phyloP scores from a whole-genome alignment of 2,888 invertebrate species.

The Noctua pronuba region DNA sequence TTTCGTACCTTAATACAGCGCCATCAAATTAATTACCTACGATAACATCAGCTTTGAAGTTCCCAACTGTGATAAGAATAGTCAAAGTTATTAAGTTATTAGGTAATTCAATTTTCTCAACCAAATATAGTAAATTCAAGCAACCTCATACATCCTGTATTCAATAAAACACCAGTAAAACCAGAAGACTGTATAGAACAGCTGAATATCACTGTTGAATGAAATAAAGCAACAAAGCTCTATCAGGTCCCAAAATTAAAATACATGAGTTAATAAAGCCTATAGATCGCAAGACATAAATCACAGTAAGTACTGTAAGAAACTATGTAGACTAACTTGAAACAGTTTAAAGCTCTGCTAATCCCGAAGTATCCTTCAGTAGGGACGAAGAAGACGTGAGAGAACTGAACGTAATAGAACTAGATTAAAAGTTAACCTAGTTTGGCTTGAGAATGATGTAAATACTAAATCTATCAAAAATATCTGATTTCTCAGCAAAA shows the following conservation, averaged over 20 bases:
- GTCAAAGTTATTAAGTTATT: neutral
- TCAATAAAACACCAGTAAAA: conserved; percentile 36
- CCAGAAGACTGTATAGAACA: conserved; percentile 42
- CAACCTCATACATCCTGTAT: conserved; percentile 13
- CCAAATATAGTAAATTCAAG: neutral
- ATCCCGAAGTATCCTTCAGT: conserved; percentile 53
- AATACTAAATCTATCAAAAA: conserved; percentile 12
- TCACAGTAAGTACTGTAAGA: conserved; percentile 48
- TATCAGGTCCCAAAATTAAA: conserved; percentile 66
- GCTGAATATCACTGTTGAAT: conserved; percentile 64
- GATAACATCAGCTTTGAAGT: neutral
- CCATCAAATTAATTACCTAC: conserved; percentile 1
- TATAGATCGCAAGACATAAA: conserved; percentile 44
- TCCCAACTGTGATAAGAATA: neutral
- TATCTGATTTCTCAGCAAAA: neutral
- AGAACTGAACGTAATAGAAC: conserved; percentile 18
- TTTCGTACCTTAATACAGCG: neutral
- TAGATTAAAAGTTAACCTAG: conserved; percentile 43
- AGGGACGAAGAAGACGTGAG: conserved; percentile 26
- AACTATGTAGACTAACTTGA: conserved; percentile 53
- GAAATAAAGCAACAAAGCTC: conserved; percentile 77
- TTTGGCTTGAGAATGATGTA: conserved; percentile 8
- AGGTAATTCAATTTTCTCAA: neutral
- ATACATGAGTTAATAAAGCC: conserved; percentile 16
- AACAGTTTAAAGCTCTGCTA: conserved; percentile 58